Base-by-base conservation (phyloP, 2,888 invertebrate species). In the Gnatocerus cornutus region DNA sequence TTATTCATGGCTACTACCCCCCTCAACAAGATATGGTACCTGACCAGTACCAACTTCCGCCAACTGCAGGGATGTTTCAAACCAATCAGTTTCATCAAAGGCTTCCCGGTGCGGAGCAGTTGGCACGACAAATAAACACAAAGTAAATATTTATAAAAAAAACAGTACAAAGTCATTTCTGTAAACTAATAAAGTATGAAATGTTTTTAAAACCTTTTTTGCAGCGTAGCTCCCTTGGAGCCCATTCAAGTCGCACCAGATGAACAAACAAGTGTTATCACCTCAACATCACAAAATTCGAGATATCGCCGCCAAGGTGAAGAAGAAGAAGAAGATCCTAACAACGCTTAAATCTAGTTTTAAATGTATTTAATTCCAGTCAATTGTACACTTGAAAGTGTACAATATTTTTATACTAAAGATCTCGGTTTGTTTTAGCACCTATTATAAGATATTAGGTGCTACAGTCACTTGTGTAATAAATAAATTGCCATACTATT, bases 141-240 rank as follows among this genome's bases (percentile, higher is more conserved):
- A 63, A 70, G 73, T 71, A 52, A 53, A 65, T 58, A 62, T 10
- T 45, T n/a, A n/a, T n/a, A 45, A 30, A 29, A 53, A 12, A 37
- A 37, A 29, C 4, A 21, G 21, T 21, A 21, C 21, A 1, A 21
- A 21, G 21, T 21, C 21, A 21, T 21, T 21, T 21, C 21, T 21
- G 4, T 21, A 21, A 21, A 21, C 21, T 21, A 21, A 21, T 21
- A 3, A 21, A 21, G 21, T 21, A 21, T 21, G 21, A 21, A 21
- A 21, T 21, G 21, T 21, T 21, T 21, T 21, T 21, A 21, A 21
- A 21, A 21, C 21, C 21, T 21, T 21, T 21, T 69, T 71, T 66
- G 68, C 79, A 90, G 90, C 77, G 88, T 89, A 56, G 88, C 90
- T 76, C 87, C 89, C 71, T 82, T 90, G 79, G 90, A 90, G 79